These are phyloP conservation scores for Zelleria hepariella DNA, from an alignment of 2,888 invertebrate genomes.

Conservation along the genomic window DNA sequence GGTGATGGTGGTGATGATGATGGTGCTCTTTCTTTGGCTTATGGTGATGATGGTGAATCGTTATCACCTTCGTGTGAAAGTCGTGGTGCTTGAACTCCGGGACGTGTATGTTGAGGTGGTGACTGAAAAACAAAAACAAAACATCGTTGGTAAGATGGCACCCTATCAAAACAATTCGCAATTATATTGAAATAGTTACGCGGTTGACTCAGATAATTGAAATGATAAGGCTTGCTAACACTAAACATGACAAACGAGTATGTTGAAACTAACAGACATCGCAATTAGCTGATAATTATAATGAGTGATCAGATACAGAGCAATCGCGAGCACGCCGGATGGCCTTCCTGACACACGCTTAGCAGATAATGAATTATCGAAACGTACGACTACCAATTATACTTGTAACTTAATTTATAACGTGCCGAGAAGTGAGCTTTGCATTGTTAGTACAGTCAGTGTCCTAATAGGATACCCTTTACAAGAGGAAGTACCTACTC, in stretches of 20 bases:
- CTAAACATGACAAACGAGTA: background rate
- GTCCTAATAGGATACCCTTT: too few relatives aligned
- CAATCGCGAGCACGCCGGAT: conserved; percentile 2
- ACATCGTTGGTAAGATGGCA: conserved; percentile 6
- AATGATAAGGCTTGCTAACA: background rate
- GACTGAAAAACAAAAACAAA: conserved; percentile 49
- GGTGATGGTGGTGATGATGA: conserved; percentile 46
- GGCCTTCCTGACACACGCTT: background rate
- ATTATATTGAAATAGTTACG: background rate
- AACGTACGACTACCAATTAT: too few relatives aligned
- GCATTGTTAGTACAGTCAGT: too few relatives aligned
- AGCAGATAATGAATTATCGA: background rate
- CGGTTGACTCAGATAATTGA: background rate
- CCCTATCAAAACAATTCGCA: background rate
- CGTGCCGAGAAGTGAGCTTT: too few relatives aligned
- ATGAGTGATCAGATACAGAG: background rate
- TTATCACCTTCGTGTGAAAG: conserved; percentile 73
- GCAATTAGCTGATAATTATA: background rate
- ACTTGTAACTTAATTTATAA: background rate
- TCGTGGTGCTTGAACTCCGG: conserved; percentile 74
- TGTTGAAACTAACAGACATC: conserved; percentile 5
- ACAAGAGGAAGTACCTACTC: too few relatives aligned
- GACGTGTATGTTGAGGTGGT: conserved; percentile 71
- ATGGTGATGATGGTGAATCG: conserved; percentile 68
- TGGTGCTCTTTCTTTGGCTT: conserved; percentile 63